Percentiles rank a stretch among this genome's conserved stretches.
Evolutionary conservation across 2,888 invertebrate species (phyloP).

Genomic region (Onthophagus sagittarius): DNA sequence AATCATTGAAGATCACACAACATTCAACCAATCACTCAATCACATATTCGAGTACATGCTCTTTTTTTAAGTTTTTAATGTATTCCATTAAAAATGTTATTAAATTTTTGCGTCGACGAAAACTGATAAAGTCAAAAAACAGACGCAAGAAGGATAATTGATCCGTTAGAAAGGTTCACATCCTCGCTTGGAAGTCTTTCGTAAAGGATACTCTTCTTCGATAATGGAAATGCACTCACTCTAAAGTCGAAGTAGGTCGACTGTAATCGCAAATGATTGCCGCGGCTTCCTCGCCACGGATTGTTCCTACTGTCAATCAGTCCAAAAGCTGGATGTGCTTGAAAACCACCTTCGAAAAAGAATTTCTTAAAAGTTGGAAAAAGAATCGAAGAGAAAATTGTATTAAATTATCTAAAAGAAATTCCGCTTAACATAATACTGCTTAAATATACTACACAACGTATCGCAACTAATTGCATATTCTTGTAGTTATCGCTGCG

Average conservation of each 20-base stretch:
- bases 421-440: neutral
- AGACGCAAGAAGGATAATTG: neutral
- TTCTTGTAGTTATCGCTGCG: neutral
- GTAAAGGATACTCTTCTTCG: neutral
- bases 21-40: too few species aligned
- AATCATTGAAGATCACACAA: neutral
- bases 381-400: neutral
- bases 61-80: too few species aligned
- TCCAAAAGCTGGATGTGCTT: neutral
- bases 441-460: neutral
- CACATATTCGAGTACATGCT: too few species aligned
- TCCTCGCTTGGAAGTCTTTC: neutral
- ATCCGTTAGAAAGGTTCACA: neutral
- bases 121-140: neutral
- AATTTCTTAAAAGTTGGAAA: too few species aligned
- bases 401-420: neutral
- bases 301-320: neutral
- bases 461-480: neutral
- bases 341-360: neutral
- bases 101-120: neutral
- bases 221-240: neutral
- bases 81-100: neutral
- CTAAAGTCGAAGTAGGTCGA: neutral
- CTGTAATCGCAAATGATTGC: neutral
- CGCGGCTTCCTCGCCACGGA: neutral